A percentile compares a stretch with the other conserved stretches of the same genome.
phyloP scores from a whole-genome alignment of 2,888 invertebrate species.

The Sthenelais limicola region DNA sequence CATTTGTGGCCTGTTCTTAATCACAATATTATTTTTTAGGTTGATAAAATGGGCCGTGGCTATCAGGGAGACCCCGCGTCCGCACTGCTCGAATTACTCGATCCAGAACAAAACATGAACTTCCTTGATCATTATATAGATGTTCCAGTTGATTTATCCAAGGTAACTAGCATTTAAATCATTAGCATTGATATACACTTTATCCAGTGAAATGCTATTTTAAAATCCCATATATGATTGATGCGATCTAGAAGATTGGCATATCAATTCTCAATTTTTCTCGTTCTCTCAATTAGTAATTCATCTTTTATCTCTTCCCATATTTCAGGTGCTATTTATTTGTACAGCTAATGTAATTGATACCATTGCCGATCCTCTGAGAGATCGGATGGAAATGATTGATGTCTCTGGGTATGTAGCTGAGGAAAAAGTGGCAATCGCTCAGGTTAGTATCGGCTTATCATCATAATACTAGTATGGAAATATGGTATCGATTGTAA shows the following conservation, averaged over 20 bases:
- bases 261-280: not conserved
- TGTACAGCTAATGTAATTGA: conserved; percentile 97
- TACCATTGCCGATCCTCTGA: conserved; percentile 95
- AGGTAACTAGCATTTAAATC: conserved; percentile 72
- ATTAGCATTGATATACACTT: not conserved
- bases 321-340: conserved; percentile 88
- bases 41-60: conserved; percentile 80
- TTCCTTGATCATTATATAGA: conserved; percentile 99
- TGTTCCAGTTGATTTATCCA: conserved; percentile 96
- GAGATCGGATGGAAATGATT: conserved; percentile 99
- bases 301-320: not conserved
- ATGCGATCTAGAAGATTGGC: not conserved
- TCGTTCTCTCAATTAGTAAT: not conserved
- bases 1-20: too few relatives aligned
- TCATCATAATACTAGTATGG: too few relatives aligned
- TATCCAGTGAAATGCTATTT: not conserved
- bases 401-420: conserved; percentile 99
- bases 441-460: too few relatives aligned
- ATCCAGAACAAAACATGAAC: conserved; percentile 98
- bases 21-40: too few relatives aligned
- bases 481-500: too few relatives aligned
- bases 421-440: conserved; percentile 97
- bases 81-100: conserved; percentile 94
- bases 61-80: conserved; percentile 98
- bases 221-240: too few relatives aligned